phyloP scores from a whole-genome alignment of 2,888 invertebrate species.

The Caenorhabditis virilis region DNA sequence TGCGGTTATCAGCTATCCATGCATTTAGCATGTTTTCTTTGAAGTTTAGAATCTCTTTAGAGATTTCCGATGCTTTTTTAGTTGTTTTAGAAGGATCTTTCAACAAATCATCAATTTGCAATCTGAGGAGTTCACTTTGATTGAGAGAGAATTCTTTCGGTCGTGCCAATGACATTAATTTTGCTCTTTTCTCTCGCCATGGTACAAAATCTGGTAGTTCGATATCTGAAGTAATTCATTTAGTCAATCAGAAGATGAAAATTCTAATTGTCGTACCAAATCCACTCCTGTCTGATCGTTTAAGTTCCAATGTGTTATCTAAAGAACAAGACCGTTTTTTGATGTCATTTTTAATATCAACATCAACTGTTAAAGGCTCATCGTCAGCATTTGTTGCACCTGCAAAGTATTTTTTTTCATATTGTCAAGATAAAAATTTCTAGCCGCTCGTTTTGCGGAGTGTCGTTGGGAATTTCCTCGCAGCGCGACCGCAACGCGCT shows the following conservation, averaged over 20 bases:
- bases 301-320: slow-evolving; percentile 26
- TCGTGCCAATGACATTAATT: slow-evolving; percentile 87
- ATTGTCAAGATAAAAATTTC: too few relatives aligned
- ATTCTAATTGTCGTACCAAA: background rate
- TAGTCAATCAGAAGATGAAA: background rate
- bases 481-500: too few relatives aligned
- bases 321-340: slow-evolving; percentile 16
- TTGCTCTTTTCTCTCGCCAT: slow-evolving; percentile 79
- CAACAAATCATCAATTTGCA: background rate
- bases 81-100: slow-evolving; percentile 6
- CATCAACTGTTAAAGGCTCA: background rate
- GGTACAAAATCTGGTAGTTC: slow-evolving; percentile 73
- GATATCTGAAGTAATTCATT: slow-evolving; percentile 36
- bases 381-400: background rate
- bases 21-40: slow-evolving; percentile 13
- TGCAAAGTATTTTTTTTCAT: background rate
- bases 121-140: background rate
- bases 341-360: background rate
- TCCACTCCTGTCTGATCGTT: slow-evolving; percentile 7
- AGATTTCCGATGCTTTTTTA: slow-evolving; percentile 13
- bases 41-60: slow-evolving; percentile 15
- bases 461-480: too few relatives aligned
- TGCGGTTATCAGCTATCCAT: slow-evolving; percentile 22
- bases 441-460: too few relatives aligned
- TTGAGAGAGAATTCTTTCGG: slow-evolving; percentile 77